Base-by-base conservation (phyloP, 2,113 vertebrate species). In the Callospermophilus lateralis region DNA sequence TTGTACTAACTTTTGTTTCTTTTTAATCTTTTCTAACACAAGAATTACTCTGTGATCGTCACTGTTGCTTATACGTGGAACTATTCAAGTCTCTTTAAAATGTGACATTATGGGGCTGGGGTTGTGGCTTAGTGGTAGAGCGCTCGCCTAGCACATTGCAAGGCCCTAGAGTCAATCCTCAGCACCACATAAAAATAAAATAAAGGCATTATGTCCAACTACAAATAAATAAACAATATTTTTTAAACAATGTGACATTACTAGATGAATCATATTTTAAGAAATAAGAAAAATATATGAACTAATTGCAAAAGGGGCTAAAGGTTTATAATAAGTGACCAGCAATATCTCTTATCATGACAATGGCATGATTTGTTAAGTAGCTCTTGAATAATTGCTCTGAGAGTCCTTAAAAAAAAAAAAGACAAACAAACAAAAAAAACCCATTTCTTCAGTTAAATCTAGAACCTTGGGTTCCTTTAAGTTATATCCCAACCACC, bases 51-150 rank as follows among this genome's bases (percentile, higher is more conserved):
- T 63, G 37, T 45, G 78, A 68, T 39, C 15, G 45, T 94, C 81
- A 85, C 19, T 63, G 11, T 63, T 92, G 84, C 34, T 76, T 86
- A 73, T 30, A 74, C 15, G 78, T 92, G 30, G 24, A 86, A 93
- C 89, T 73, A 68, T 28, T 67, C 28, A 65, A 83, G 37, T 84
- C 84, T n/a, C 68, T 68, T 84, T 80, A 81, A 91, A 84, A 91
- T 63, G 48, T 83, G 48, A n/a, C 48, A 26, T 67, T 95, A 93
- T 45, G 45, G 45, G 45, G 45, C 45, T 45, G 45, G 1, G 8
- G 45, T 9, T 45, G 45, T 45, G 45, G 45, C 45, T 45, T 8
- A 45, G 45, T 45, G 45, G 45, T 45, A 45, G 45, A 45, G 45
- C 45, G 8, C 45, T 45, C 45, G 1, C 8, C 45, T 45, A 45